These are phyloP conservation scores for Callionymus lyra DNA, from an alignment of 2,113 vertebrate genomes.

Conservation along the genomic window DNA sequence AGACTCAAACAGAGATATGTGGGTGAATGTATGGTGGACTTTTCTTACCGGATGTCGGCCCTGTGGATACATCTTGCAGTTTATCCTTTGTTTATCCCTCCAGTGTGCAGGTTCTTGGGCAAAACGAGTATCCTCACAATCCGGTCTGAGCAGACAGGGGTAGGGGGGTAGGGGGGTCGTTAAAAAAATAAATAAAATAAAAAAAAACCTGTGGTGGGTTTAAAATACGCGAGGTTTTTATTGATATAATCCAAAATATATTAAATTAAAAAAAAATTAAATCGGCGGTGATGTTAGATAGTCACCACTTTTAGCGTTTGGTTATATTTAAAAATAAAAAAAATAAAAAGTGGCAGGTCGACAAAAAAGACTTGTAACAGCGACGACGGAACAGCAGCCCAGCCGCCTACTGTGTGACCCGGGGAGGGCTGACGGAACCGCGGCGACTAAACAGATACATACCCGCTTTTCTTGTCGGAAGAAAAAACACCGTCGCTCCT, in stretches of 20 bases:
- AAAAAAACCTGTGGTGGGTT: constrained; percentile 36
- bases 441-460: constrained; percentile 32
- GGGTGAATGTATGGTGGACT: constrained; percentile 17
- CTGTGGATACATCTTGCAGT: constrained; percentile 86
- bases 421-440: constrained; percentile 22
- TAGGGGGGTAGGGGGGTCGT: constrained; percentile 8
- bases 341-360: constrained; percentile 23
- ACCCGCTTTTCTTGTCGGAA: constrained; percentile 20
- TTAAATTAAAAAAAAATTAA: constrained; percentile 4
- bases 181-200: constrained; percentile 19
- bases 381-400: constrained; percentile 27
- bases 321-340: too few relatives aligned
- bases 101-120: constrained; percentile 46
- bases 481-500: too few relatives aligned
- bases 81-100: constrained; percentile 66
- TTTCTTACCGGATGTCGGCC: constrained; percentile 93
- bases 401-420: constrained; percentile 30
- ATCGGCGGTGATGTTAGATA: neutral
- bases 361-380: neutral
- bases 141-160: constrained; percentile 43
- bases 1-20: constrained; percentile 20
- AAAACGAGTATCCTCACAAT: constrained; percentile 47
- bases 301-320: constrained; percentile 1
- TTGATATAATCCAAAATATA: too few relatives aligned
- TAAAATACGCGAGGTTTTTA: constrained; percentile 46